Base-by-base conservation (phyloP, 2,888 invertebrate species). In the Amiota mariae region DNA sequence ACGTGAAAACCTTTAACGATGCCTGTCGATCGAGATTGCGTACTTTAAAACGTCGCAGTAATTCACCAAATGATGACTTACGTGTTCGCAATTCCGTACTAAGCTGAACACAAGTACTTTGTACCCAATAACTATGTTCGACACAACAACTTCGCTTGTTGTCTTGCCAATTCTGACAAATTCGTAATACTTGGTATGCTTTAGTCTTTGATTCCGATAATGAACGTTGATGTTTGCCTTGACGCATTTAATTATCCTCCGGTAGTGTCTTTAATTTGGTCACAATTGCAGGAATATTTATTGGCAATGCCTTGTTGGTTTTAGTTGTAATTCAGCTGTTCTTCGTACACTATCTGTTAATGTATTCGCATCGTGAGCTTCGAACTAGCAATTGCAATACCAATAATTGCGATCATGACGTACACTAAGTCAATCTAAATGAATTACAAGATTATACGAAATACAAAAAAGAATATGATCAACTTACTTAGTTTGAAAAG, bases 101-200 rank as follows among this genome's bases (percentile, higher is more conserved):
- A n/a, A n/a, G 76, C 75, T 83, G 84, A 46, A n/a, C n/a, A n/a
- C n/a, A n/a, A n/a, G n/a, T n/a, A n/a, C n/a, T n/a, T n/a, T n/a
- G 87, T 87, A 59, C 89, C 88, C 36, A 88, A 76, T 11, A 89
- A 74, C 6, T 89, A 88, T 3, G 87, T 84, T 6, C 88, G 87
- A 6, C 88, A 84, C 49, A 89, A 74, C 24, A 82, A 72, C n/a
- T 81, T 78, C 1, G 75, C 54, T 1, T 78, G 71, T 47, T 76
- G 75, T n/a, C 81, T 75, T 11, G 86, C 86, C 89, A 92, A 90
- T 70, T 92, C 92, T 72, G 92, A 90, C 80, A 94, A 88, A 90
- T 95, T 94, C 74, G 94, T 94, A 78, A 95, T 94, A 89, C 96
- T 97, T 20, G 96, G 95, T 87, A 97, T 96, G 1, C 94, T 47